Evolutionary conservation across 2,797 vertebrate species (phyloP).

Genomic region (Masticophis lateralis): DNA sequence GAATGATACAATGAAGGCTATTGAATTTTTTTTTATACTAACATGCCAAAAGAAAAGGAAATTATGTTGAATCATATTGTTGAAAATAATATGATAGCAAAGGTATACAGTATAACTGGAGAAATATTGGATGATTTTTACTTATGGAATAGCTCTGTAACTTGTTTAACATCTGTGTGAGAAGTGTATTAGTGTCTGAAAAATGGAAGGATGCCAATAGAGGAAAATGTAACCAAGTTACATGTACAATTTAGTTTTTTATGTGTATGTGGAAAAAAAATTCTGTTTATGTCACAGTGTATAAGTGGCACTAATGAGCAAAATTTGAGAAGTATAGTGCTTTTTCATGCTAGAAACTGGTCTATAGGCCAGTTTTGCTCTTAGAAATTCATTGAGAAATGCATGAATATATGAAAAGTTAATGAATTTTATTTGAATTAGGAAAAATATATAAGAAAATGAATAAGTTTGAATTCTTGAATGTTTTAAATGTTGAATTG

Average conservation of each 20-base stretch:
- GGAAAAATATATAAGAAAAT: neutral
- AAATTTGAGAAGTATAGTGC: neutral
- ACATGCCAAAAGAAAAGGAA: neutral
- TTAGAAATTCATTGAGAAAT: neutral
- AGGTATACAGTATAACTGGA: neutral
- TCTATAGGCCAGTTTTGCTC: neutral
- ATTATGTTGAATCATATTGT: neutral
- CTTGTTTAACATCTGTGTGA: neutral
- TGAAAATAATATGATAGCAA: neutral
- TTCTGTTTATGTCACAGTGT: neutral
- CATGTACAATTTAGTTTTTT: neutral
- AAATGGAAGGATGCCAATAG: neutral
- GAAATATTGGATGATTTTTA: neutral
- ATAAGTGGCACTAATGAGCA: neutral
- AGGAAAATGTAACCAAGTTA: neutral
- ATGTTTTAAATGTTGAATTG: neutral
- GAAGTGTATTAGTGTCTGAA: neutral
- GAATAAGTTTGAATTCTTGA: neutral
- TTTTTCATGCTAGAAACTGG: neutral
- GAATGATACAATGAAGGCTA: neutral
- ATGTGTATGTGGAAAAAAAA: neutral
- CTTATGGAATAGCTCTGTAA: neutral
- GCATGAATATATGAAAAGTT: neutral
- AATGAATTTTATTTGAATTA: neutral
- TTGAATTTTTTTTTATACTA: neutral